Evolutionary conservation across 2,797 vertebrate species (phyloP).

Genomic region (Ispidina picta): DNA sequence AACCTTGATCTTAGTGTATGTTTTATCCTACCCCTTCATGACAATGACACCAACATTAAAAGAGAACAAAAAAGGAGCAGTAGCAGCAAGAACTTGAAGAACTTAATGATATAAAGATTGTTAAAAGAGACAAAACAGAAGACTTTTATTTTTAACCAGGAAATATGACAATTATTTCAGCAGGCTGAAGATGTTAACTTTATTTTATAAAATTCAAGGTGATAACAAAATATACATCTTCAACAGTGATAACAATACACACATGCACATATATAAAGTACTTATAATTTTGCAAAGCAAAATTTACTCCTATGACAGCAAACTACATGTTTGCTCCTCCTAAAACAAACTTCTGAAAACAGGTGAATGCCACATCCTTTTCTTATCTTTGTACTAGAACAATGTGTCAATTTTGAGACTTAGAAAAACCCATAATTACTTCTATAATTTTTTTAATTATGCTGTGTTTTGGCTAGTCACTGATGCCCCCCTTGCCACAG

Average conservation of each 20-base stretch:
- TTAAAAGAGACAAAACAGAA: slow-evolving; percentile 51
- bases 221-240: not conserved
- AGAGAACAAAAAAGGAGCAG: slow-evolving; percentile 45
- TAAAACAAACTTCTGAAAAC: not conserved
- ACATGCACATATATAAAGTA: not conserved
- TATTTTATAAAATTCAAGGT: not conserved
- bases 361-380: not conserved
- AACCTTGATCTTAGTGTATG: slow-evolving; percentile 53
- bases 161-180: slow-evolving; percentile 60
- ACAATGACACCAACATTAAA: slow-evolving; percentile 69
- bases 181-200: not conserved
- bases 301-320: not conserved
- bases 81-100: slow-evolving; percentile 51
- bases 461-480: slow-evolving; percentile 15
- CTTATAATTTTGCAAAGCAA: not conserved
- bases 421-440: not conserved
- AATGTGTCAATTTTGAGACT: not conserved
- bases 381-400: not conserved
- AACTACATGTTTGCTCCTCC: not conserved
- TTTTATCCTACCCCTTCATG: slow-evolving; percentile 70
- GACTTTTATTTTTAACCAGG: not conserved
- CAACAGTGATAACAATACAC: not conserved
- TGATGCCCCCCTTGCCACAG: slow-evolving; percentile 18
- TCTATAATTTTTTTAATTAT: not conserved
- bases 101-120: slow-evolving; percentile 56